Percentiles rank a stretch among this genome's conserved stretches.
Conservation (phyloP, 2,113 vertebrate species). For the Tachysurus vachellii region DNA sequence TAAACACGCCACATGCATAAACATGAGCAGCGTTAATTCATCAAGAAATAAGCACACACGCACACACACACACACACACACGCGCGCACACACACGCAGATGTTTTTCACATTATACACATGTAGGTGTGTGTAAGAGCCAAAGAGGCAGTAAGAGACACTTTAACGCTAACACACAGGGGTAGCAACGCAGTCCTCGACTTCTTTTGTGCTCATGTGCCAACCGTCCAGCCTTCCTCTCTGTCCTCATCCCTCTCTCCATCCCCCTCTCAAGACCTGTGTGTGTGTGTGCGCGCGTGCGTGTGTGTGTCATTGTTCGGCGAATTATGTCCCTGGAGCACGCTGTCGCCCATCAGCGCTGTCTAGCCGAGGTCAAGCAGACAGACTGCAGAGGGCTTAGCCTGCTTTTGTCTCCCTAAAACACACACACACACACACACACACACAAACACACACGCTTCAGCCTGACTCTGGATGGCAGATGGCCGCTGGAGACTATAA, state of each 20-base stretch:
- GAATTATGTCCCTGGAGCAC: constrained; percentile 37
- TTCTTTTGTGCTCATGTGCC: constrained; percentile 71
- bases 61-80: constrained; percentile 16
- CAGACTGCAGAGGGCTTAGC: constrained; percentile 48
- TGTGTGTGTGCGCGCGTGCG: neutral
- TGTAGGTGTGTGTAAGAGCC: constrained; percentile 33
- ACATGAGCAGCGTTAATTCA: neutral
- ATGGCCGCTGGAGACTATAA: constrained; percentile 82
- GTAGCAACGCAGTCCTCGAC: constrained; percentile 59
- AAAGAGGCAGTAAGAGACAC: constrained; percentile 23
- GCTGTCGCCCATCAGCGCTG: constrained; percentile 38
- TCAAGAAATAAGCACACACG: neutral
- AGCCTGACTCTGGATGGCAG: constrained; percentile 79
- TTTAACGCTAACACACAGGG: constrained; percentile 57
- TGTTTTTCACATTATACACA: neutral
- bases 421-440: constrained; percentile 30
- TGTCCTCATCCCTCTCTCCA: constrained; percentile 41
- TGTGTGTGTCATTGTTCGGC: constrained; percentile 37
- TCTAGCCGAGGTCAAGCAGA: constrained; percentile 56
- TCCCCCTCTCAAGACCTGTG: constrained; percentile 52
- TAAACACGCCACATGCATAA: constrained; percentile 34
- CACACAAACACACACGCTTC: constrained; percentile 54
- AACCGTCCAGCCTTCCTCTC: constrained; percentile 51
- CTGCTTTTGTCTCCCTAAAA: constrained; percentile 39
- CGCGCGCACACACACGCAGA: neutral